Base-by-base conservation (phyloP, 2,797 vertebrate genomes). In the Oryzias dopingdopingensis region DNA sequence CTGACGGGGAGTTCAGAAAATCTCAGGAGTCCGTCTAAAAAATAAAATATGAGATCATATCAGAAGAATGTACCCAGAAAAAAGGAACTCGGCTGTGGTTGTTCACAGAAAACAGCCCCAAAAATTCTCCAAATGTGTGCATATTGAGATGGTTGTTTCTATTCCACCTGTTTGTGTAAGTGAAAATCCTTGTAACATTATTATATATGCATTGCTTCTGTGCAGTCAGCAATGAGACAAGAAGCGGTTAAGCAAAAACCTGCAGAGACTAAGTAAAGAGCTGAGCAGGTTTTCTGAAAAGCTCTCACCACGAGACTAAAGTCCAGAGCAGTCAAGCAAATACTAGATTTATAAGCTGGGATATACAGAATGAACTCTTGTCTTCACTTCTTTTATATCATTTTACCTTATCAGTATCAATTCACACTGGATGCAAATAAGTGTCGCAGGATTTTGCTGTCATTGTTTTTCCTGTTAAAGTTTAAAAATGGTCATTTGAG, bases 91-190 rank as follows among this genome's bases (percentile, higher is more conserved):
- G 57, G 64, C 62, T 62, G 68, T 74, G 64, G 49, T 56, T 53
- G 66, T 65, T 64, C 20, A 56, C 66, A 63, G 18, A 63, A 83
- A 84, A 77, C 54, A 59, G 22, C 49, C 60, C 26, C 17, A n/a
- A 68, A 70, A 88, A 69, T 23, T 66, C 78, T 53, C 69, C 86
- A 84, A 83, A 81, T 87, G 87, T 81, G 64, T 65, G 80, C 74
- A 76, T 71, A 81, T 83, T 81, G 64, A 68, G 72, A 73, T 50
- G 60, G 59, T 59, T 59, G 50, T 71, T 80, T 70, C 84, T 78
- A 77, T 74, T 63, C 59, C 4, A 5, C 59, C 67, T 65, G 64
- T 74, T 71, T 73, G 74, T 70, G 58, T 26, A 51, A 75, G 71
- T 56, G 46, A 63, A 71, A 68, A 42, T 61, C 52, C 61, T 56